Percentiles rank a stretch among this genome's conserved stretches.
Conservation (phyloP, 2,113 vertebrate genomes). For the Holacanthus passer region DNA sequence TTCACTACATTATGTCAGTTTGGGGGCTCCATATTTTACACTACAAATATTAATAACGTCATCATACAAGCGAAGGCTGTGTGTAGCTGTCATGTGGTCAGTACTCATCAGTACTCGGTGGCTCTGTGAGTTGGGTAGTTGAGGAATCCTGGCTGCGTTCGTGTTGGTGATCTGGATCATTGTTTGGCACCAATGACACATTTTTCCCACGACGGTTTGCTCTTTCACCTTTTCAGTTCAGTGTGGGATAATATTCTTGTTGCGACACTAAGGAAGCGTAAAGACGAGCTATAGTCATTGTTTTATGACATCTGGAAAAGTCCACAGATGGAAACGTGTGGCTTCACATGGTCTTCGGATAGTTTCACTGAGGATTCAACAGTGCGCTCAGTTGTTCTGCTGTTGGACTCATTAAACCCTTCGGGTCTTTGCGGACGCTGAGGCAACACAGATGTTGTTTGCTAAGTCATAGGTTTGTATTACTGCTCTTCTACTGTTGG, state of each 20-base stretch:
- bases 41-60: no score
- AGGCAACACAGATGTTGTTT: conserved; percentile 54
- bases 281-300: neutral
- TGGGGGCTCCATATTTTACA: no score
- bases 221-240: neutral
- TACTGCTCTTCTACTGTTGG: conserved; percentile 37
- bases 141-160: neutral
- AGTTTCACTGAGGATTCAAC: no score
- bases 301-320: conserved; percentile 2
- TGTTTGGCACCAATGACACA: neutral
- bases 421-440: conserved; percentile 32
- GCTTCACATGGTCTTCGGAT: neutral
- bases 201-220: neutral
- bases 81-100: neutral
- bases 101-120: no score
- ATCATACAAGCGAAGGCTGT: no score
- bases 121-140: neutral
- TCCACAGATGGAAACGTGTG: neutral
- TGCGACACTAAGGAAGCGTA: neutral
- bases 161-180: neutral
- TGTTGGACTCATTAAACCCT: conserved; percentile 24
- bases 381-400: conserved; percentile 18
- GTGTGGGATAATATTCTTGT: neutral
- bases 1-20: no score
- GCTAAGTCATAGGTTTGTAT: conserved; percentile 28